Conservation (phyloP, 2,888 invertebrate genomes). For the Chromoteleia sp. region DNA sequence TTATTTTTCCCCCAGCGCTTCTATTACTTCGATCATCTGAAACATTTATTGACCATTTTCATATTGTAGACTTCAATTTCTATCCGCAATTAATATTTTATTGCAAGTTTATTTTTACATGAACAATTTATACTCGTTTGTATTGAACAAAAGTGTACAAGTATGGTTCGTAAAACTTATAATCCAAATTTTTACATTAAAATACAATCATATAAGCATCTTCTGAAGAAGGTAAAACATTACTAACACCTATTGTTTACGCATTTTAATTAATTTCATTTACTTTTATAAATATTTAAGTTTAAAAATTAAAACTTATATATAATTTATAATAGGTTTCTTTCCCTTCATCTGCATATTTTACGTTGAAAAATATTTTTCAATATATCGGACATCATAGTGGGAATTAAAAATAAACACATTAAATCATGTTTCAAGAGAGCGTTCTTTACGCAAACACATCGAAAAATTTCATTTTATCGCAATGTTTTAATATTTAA, state of each 20-base stretch:
- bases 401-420: conserved; percentile 13
- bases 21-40: conserved; percentile 1
- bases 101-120: neutral
- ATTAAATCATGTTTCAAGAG: conserved; percentile 7
- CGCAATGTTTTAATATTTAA: neutral
- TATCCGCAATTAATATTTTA: neutral
- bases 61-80: conserved; percentile 4
- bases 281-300: too few species aligned
- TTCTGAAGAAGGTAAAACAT: too few species aligned
- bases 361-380: conserved; percentile 5
- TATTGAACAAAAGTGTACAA: too few species aligned
- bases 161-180: too few species aligned
- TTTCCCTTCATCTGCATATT: conserved; percentile 5
- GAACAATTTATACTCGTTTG: too few species aligned
- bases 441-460: too few species aligned
- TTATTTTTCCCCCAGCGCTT: neutral
- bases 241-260: too few species aligned
- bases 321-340: neutral
- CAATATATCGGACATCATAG: conserved; percentile 4
- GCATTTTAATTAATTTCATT: too few species aligned
- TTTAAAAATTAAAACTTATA: neutral
- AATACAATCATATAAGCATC: too few species aligned
- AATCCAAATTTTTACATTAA: too few species aligned
- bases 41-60: conserved; percentile 9
- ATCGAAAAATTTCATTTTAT: neutral